phyloP scores from a whole-genome alignment of 2,113 vertebrate genomes.

The Recurvirostra avosetta region DNA sequence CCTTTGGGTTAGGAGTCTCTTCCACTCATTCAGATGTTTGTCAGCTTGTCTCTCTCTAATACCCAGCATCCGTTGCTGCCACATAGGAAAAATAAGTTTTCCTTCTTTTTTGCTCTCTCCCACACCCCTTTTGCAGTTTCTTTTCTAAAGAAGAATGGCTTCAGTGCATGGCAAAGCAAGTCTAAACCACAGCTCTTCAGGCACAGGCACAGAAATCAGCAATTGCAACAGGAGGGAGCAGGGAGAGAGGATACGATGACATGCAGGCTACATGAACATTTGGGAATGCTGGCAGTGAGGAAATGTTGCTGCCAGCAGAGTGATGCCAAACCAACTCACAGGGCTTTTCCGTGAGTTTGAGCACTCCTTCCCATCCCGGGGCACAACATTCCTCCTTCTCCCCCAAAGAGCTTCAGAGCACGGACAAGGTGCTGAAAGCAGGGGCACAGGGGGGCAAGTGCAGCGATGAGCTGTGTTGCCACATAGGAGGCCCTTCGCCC shows the following conservation, averaged over 20 bases:
- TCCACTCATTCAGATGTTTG: constrained; percentile 62
- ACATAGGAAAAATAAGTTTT: not conserved
- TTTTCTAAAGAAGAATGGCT: not conserved
- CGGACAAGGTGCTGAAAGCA: fast-evolving
- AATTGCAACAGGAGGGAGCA: not conserved
- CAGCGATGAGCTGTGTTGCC: not conserved
- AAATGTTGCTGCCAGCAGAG: constrained; percentile 20
- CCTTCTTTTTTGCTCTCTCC: not conserved
- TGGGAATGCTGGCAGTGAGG: not conserved
- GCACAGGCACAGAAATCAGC: not conserved
- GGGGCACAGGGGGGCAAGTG: fast-evolving
- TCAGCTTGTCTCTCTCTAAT: constrained; percentile 42
- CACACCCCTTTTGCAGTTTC: not conserved
- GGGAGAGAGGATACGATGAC: not conserved
- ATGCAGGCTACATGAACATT: not conserved
- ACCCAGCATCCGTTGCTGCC: not conserved
- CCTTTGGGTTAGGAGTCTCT: constrained; percentile 59
- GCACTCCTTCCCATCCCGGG: not conserved
- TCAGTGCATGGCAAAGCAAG: not conserved
- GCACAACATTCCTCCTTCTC: not conserved
- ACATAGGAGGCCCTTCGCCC: fast-evolving
- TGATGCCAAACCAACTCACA: not conserved
- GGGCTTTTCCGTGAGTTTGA: not conserved
- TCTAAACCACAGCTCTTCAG: constrained; percentile 22
- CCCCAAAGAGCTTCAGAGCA: not conserved